These are phyloP conservation scores for Euzophera pinguis DNA, from an alignment of 2,888 invertebrate genomes.

Conservation along the genomic window DNA sequence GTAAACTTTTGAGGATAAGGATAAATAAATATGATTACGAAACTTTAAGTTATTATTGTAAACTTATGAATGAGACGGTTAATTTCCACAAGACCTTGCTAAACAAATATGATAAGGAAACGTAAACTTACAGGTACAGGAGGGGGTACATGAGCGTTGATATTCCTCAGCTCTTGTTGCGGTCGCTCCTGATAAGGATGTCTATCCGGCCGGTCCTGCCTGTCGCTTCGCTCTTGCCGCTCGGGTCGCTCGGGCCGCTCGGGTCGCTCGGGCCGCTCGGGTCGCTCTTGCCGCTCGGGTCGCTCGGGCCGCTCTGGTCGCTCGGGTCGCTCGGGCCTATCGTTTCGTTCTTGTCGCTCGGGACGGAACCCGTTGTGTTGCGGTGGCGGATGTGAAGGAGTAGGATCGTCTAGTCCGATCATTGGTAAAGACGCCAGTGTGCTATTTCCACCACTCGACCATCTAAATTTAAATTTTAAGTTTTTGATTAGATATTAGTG, in stretches of 20 bases:
- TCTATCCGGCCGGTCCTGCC: no score
- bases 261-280: no score
- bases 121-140: background rate
- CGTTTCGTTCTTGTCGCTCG: slow-evolving; percentile 16
- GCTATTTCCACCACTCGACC: slow-evolving; percentile 83
- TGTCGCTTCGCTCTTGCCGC: no score
- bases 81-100: no score
- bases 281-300: slow-evolving; percentile 11
- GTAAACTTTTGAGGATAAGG: no score
- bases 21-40: no score
- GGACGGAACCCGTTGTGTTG: slow-evolving; percentile 21
- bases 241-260: no score
- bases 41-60: no score
- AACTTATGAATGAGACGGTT: no score
- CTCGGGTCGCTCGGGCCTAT: slow-evolving; percentile 15
- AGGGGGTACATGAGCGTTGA: background rate
- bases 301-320: background rate
- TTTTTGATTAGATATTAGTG: no score
- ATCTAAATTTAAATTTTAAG: slow-evolving; percentile 50
- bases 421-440: slow-evolving; percentile 87
- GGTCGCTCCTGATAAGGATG: slow-evolving; percentile 9
- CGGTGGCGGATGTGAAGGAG: slow-evolving; percentile 26
- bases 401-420: slow-evolving; percentile 84
- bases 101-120: no score
- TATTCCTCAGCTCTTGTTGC: background rate